These are phyloP conservation scores for Drosophila mojavensis DNA, from an alignment of 1,140 invertebrate species.

Conservation along the genomic window DNA sequence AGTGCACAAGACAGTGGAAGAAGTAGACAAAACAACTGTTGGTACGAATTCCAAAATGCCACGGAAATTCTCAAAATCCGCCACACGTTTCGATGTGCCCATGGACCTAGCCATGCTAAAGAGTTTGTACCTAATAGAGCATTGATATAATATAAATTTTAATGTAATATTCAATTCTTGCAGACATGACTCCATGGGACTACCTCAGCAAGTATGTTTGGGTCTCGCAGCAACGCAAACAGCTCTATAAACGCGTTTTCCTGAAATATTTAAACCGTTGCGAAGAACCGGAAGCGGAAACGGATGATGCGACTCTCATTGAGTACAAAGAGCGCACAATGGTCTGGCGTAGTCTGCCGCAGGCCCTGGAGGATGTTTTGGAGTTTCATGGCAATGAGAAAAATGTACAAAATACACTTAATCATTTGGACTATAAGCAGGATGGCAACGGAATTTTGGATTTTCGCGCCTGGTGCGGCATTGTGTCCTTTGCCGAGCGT, in stretches of 20 bases:
- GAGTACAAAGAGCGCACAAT: conserved; percentile 73
- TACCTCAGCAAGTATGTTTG: conserved; percentile 86
- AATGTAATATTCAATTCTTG: neutral
- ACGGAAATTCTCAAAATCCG: conserved; percentile 86
- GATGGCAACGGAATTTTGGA: conserved; percentile 61
- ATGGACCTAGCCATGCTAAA: conserved; percentile 85
- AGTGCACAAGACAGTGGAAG: conserved; percentile 48
- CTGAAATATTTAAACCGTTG: conserved; percentile 66
- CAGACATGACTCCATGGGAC: conserved; percentile 86
- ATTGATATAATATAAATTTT: neutral
- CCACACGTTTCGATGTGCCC: conserved; percentile 87
- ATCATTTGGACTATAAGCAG: conserved; percentile 53
- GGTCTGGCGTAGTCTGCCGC: conserved; percentile 54
- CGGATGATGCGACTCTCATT: conserved; percentile 54
- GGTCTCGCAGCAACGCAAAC: conserved; percentile 86
- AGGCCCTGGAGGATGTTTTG: conserved; percentile 77
- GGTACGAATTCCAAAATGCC: conserved; percentile 84
- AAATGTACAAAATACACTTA: conserved; percentile 64
- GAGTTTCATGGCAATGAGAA: conserved; percentile 77
- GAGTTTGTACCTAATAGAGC: conserved; percentile 72
- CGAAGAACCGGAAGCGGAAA: conserved; percentile 62
- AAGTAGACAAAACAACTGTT: conserved; percentile 39
- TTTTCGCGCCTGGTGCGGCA: conserved; percentile 86
- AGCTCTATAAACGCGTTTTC: conserved; percentile 85
- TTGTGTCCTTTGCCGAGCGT: conserved; percentile 86